Conservation (phyloP, 2,888 invertebrate genomes). For the Tolmerus cingulatus region DNA sequence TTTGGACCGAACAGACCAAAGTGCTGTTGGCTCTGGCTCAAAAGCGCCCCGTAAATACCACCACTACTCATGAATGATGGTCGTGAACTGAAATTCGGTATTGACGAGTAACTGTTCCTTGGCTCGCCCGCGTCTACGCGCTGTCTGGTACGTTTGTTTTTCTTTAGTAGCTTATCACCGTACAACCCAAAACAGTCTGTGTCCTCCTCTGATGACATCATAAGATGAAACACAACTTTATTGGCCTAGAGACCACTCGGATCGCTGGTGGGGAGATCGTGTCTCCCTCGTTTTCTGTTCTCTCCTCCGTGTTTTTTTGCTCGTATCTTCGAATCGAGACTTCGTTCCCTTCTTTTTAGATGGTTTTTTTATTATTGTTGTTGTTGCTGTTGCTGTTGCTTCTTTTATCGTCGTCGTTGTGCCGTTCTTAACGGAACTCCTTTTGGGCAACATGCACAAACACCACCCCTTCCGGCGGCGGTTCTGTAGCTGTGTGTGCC, state of each 20-base stretch:
- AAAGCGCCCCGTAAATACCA: conserved; percentile 87
- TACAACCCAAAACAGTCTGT: conserved; percentile 92
- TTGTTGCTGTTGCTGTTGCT: background rate
- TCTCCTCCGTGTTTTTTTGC: conserved; percentile 50
- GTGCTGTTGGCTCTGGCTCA: conserved; percentile 79
- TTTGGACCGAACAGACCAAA: conserved; percentile 82
- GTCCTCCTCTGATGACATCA: conserved; percentile 98
- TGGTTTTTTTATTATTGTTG: background rate
- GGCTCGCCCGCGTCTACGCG: conserved; percentile 96
- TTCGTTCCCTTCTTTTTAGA: background rate
- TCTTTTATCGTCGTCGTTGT: background rate
- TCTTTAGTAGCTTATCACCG: conserved; percentile 92
- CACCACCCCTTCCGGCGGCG: conserved; percentile 11
- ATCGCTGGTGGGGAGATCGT: conserved; percentile 50
- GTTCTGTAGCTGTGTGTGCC: background rate
- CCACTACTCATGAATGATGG: conserved; percentile 85
- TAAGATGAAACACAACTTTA: conserved; percentile 80
- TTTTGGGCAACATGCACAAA: conserved; percentile 4
- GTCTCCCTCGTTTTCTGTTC: conserved; percentile 48
- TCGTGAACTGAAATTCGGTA: conserved; percentile 78
- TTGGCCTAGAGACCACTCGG: conserved; percentile 73
- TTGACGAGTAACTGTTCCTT: conserved; percentile 89
- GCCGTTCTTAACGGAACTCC: conserved; percentile 3
- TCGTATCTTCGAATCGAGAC: conserved; percentile 47
- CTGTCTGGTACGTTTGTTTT: conserved; percentile 93